Evolutionary conservation across 2,888 invertebrate genomes (phyloP), one percentile per base, ranked within the genome.

Genomic region (Gymnocheta viridis): DNA sequence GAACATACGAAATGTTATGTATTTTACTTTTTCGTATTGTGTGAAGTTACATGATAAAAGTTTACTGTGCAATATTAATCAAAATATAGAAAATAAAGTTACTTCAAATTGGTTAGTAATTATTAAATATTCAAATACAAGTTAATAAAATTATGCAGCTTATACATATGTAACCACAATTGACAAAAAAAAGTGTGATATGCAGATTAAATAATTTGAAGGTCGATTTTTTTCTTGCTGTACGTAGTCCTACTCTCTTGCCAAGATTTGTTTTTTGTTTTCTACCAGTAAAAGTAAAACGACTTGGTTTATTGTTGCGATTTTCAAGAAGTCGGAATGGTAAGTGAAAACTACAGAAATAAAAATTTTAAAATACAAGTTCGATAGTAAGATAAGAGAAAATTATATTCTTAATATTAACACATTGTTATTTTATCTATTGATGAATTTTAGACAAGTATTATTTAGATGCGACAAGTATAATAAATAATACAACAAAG

Each of bases 151-250:
- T 32, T 10, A 38, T 66, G 44, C 22, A 66, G 9, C 54, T 51
- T 41, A 7, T 29, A 29, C 14, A 2, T 17, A 35, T 35, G 10
- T 24, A 32, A 70, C 19, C 44, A 38, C 77, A 72, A 12, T 22
- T 44, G 44, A 38, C n/a, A 54, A 5, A 27, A 54, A 76, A 49
- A 74, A 56, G 29, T 44, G 14, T 17, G n/a, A 27, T 19, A 79
- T 76, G 69, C 62, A 81, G 35, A 44, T 10, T 35, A 62, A 67
- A 69, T 27, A 69, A 51, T 54, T 81, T 76, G 69, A 82, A 82
- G 82, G 82, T 82, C 69, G 67, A 5, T 47, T 60, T 69, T 62
- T n/a, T 60, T 58, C 22, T 35, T 49, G 29, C 14, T 51, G 19
- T 27, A 62, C 38, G 14, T 19, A 24, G 27, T 19, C 47, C 49